Evolutionary conservation across 2,113 vertebrate genomes (phyloP).

Genomic region (Anolis carolinensis): DNA sequence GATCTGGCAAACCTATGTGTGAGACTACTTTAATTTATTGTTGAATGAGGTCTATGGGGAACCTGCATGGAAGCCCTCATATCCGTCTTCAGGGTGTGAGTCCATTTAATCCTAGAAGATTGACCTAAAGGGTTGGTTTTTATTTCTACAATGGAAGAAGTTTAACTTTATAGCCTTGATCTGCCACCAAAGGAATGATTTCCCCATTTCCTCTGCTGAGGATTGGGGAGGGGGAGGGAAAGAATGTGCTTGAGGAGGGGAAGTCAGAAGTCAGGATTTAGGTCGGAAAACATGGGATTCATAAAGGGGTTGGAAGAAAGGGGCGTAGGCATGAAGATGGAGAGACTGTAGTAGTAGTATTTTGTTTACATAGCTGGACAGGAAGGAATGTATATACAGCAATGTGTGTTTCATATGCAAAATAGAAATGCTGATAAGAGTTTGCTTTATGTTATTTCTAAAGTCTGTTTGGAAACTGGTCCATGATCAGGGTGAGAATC

Average conservation of each 20-base stretch:
- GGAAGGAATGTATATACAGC: neutral
- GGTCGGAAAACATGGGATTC: neutral
- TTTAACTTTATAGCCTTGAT: slow-evolving; percentile 10
- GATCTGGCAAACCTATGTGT: too few species aligned
- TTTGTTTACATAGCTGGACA: slow-evolving; percentile 2
- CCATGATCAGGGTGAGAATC: neutral
- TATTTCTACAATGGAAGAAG: neutral
- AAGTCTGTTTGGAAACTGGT: neutral
- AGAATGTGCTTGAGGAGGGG: slow-evolving; percentile 20
- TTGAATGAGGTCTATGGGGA: neutral
- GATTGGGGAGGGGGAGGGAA: neutral
- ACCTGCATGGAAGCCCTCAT: neutral
- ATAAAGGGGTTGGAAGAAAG: neutral
- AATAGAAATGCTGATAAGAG: neutral
- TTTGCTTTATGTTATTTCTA: neutral
- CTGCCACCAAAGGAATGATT: neutral
- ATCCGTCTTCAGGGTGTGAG: neutral
- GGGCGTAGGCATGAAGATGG: neutral
- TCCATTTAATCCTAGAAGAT: neutral
- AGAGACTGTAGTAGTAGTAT: neutral
- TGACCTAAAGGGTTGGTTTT: neutral
- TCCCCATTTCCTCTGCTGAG: slow-evolving; percentile 28
- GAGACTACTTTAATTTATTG: neutral
- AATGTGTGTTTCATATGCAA: neutral
- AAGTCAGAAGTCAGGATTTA: slow-evolving; percentile 11